Conservation (phyloP, 35 echinoderm and acorn worm genomes). For the Chiridota heheva region DNA sequence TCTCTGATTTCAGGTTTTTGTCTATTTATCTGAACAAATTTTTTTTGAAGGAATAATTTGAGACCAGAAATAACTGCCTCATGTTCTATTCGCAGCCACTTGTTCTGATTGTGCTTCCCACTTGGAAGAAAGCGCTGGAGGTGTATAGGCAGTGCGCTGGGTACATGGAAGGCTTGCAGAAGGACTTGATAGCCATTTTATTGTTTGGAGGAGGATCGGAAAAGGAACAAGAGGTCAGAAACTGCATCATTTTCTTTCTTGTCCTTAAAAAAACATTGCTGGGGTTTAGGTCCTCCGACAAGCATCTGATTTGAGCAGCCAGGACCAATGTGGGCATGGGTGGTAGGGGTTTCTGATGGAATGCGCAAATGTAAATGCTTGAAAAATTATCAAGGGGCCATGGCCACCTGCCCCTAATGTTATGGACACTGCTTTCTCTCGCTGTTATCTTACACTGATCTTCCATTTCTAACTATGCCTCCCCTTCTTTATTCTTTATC, state of each 20-base stretch:
- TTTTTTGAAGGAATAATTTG: background rate
- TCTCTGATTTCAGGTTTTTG: too few species aligned
- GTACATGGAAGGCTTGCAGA: constrained; percentile 36
- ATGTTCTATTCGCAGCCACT: constrained; percentile 48
- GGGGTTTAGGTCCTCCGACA: too few species aligned
- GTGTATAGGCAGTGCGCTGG: constrained; percentile 56
- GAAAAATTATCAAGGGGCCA: too few species aligned
- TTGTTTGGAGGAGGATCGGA: constrained; percentile 80
- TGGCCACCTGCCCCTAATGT: too few species aligned
- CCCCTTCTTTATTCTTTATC: too few species aligned
- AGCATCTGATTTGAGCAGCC: background rate
- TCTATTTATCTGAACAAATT: background rate
- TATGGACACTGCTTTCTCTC: too few species aligned
- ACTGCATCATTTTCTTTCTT: background rate
- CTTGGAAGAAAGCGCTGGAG: constrained; percentile 64
- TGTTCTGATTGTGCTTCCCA: constrained; percentile 52
- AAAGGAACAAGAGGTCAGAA: constrained; percentile 79
- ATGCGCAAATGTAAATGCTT: too few species aligned
- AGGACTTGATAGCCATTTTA: constrained; percentile 55
- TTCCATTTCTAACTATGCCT: too few species aligned
- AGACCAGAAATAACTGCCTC: too few species aligned
- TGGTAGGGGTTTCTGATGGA: too few species aligned
- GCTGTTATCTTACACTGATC: too few species aligned
- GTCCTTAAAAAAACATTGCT: background rate
- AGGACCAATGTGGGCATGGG: background rate